Conservation (phyloP, 2,113 vertebrate species). For the Bubalus kerabau region DNA sequence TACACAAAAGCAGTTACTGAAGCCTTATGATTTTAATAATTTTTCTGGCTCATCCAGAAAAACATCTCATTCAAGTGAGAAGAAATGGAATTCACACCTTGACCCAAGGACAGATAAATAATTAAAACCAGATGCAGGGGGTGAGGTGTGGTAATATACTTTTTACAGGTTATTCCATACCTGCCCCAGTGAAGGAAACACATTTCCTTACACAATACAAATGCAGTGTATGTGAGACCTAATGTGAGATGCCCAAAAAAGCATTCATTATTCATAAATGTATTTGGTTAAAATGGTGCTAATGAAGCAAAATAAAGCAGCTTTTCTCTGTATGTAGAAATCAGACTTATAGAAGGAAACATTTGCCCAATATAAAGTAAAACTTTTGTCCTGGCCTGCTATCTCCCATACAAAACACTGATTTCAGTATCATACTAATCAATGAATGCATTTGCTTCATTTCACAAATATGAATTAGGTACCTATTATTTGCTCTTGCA, state of each 20-base stretch:
- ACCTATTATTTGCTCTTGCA: not conserved
- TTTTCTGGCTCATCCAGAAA: not conserved
- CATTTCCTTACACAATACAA: not conserved
- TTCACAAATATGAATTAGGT: conserved; percentile 3
- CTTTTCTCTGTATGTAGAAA: not conserved
- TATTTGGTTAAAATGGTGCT: not conserved
- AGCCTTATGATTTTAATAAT: not conserved
- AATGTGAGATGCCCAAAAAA: not conserved
- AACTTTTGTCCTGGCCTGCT: not conserved
- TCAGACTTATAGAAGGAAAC: not conserved
- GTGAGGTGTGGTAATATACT: not conserved
- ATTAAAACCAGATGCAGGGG: not conserved
- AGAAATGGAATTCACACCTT: not conserved
- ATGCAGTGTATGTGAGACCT: not conserved
- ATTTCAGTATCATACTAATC: not conserved
- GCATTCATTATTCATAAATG: not conserved
- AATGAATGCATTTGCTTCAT: not conserved
- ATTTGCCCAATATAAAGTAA: not conserved
- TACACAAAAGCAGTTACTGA: conserved; percentile 9
- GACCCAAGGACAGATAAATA: not conserved
- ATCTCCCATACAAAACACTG: not conserved
- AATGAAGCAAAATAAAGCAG: not conserved
- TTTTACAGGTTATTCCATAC: not conserved
- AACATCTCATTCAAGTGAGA: not conserved
- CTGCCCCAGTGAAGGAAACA: not conserved